Evolutionary conservation across 2,113 vertebrate genomes (phyloP), one percentile per base, ranked within the genome.

Genomic region (Narcine bancroftii): DNA sequence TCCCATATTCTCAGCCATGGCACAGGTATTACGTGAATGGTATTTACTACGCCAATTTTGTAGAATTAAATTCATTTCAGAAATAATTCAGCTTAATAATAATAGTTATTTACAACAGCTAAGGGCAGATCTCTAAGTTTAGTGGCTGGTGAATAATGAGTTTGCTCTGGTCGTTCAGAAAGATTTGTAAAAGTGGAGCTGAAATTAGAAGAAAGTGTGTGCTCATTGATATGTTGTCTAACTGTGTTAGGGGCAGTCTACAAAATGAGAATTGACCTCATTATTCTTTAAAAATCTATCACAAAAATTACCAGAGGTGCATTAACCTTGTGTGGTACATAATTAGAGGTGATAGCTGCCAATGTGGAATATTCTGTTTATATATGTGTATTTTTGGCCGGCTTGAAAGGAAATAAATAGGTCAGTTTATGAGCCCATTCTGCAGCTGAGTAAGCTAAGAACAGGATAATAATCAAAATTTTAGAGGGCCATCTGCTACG

Each of bases 181-280:
- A 26, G 60, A 21, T 65, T 65, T 65, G 60, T 7, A 89, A 2
- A 63, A 24, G 50, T 26, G 56, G 60, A 89, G 83, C 17, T 89
- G 56, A 89, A 89, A 65, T 63, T 10, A 65, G 60, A 42, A 42
- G 85, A 26, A 10, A n/a, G 29, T 24, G 9, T 53, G 79, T 33
- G 26, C 77, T 39, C 15, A 42, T 26, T 39, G 85, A 26, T 42
- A 15, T 89, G 56, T 60, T 89, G 60, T 39, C 39, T 89, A 65
- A 42, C 36, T 65, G 56, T 65, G 21, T 42, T 24, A n/a, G 6
- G 36, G 36, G 3, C 85, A 65, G 56, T 1, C 21, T 24, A 65
- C 56, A 89, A 65, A 89, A 89, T 65, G 36, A 89, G n/a, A 89
- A 89, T 42, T 66, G 85, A 63, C 85, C 60, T 65, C 56, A 89